Base-by-base conservation (phyloP, 2,888 invertebrate species). In the Caenorhabditis plicata region DNA sequence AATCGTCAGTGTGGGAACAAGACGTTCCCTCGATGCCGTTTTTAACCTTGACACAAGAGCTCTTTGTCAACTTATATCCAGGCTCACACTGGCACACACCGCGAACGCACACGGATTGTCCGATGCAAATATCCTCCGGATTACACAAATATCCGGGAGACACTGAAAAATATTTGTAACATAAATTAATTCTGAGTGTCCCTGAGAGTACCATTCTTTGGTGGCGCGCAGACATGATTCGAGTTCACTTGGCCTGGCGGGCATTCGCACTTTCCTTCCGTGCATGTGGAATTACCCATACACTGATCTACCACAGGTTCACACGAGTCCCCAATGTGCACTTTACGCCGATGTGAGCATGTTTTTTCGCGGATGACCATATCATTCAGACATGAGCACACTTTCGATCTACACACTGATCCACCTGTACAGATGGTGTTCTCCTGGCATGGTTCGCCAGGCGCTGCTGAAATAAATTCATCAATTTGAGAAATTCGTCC, bases 51-150 rank as follows among this genome's bases (percentile, higher is more conserved):
- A 62, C 48, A 19, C 62, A 62, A 15, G 50, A 50, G 33, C 52
- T 62, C 17, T 62, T 43, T 36, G 56, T 52, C 25, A 47, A 49
- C 17, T 49, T 58, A 27, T 60, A 54, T 23, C 54, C 60, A 9
- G 53, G 50, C 19, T 48, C 51, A 26, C 73, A 74, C 20, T 66
- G 66, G 39, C 81, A 81, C 2, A 69, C 55, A 19, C 73, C 71
- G 15, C 73, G 68, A n/a, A 71, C 53, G 45, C 81, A 81, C 5
- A 68, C 55, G 3, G 80, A 73, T 33, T 64, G 56, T 0, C 74
- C 77, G 11, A 65, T 64, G 39, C 75, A 72, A 20, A 72, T 57
- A 22, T 72, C 69, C 29, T 64, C 64, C 3, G 55, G 40, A 2
- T 49, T 57, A 27, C 75, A 74, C 2, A 55, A 31, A 15, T 60